Conservation (phyloP, 2,888 invertebrate genomes). For the Platycnemis pennipes region DNA sequence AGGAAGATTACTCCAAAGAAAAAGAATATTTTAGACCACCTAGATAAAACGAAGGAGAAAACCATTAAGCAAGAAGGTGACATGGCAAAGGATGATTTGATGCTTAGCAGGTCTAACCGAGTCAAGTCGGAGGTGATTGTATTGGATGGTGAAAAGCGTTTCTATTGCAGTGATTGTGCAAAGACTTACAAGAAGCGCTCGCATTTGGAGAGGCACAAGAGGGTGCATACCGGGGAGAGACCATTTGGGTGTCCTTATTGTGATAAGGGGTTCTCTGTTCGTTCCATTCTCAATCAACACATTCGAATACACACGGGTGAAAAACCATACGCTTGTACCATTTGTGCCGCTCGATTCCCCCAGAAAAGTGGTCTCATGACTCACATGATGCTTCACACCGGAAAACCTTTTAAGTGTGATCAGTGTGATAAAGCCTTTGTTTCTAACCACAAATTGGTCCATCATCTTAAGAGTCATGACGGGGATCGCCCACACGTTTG, state of each 20-base stretch:
- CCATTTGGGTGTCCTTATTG: slow-evolving; percentile 71
- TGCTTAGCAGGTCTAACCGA: not conserved
- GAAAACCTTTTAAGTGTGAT: slow-evolving; percentile 72
- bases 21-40: not conserved
- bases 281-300: slow-evolving; percentile 72
- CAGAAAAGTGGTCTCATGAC: slow-evolving; percentile 72
- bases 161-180: slow-evolving; percentile 71
- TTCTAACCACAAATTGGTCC: slow-evolving; percentile 71
- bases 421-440: slow-evolving; percentile 72
- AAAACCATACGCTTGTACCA: slow-evolving; percentile 71
- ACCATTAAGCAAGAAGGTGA: not conserved
- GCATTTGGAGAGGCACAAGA: slow-evolving; percentile 71
- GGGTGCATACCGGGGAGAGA: slow-evolving; percentile 71
- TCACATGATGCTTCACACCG: slow-evolving; percentile 72
- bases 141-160: slow-evolving; percentile 69
- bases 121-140: slow-evolving; percentile 29
- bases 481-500: slow-evolving; percentile 66
- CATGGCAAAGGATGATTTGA: not conserved
- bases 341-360: slow-evolving; percentile 71
- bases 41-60: not conserved
- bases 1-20: slow-evolving; percentile 22
- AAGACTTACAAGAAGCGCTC: slow-evolving; percentile 72
- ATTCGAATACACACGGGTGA: slow-evolving; percentile 72
- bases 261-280: slow-evolving; percentile 71
- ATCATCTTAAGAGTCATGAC: slow-evolving; percentile 70